phyloP scores from a whole-genome alignment of 2,888 invertebrate genomes.

The Ormia ochracea region DNA sequence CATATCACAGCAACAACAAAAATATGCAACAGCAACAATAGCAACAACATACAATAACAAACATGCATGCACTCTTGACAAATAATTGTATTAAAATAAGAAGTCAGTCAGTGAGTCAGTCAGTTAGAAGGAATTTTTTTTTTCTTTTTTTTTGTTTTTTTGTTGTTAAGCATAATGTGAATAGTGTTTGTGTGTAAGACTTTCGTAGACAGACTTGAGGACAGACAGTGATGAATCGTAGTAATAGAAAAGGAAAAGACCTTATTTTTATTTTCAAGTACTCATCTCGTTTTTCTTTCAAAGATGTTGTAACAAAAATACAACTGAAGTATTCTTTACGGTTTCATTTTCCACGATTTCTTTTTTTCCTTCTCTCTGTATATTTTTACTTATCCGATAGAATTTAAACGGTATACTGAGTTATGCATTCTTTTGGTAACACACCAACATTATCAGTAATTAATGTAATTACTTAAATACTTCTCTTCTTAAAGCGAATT shows the following conservation, averaged over 20 bases:
- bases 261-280: constrained; percentile 53
- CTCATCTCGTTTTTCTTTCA: constrained; percentile 37
- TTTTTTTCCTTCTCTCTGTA: not conserved
- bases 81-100: constrained; percentile 45
- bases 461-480: no score
- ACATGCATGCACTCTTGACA: not conserved
- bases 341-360: constrained; percentile 5
- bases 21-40: constrained; percentile 25
- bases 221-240: not conserved
- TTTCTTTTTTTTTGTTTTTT: not conserved
- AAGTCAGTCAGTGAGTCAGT: constrained; percentile 58
- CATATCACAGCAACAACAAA: constrained; percentile 35
- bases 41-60: not conserved
- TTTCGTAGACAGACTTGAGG: not conserved
- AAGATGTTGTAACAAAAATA: constrained; percentile 20
- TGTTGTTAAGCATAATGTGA: not conserved
- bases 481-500: no score
- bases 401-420: not conserved
- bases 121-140: not conserved
- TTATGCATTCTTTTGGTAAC: not conserved
- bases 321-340: constrained; percentile 17
- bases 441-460: no score
- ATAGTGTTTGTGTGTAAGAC: not conserved
- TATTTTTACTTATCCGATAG: not conserved
- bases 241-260: constrained; percentile 46